These are phyloP conservation scores for Halictus ligatus DNA, from an alignment of 2,888 invertebrate species.

Conservation along the genomic window DNA sequence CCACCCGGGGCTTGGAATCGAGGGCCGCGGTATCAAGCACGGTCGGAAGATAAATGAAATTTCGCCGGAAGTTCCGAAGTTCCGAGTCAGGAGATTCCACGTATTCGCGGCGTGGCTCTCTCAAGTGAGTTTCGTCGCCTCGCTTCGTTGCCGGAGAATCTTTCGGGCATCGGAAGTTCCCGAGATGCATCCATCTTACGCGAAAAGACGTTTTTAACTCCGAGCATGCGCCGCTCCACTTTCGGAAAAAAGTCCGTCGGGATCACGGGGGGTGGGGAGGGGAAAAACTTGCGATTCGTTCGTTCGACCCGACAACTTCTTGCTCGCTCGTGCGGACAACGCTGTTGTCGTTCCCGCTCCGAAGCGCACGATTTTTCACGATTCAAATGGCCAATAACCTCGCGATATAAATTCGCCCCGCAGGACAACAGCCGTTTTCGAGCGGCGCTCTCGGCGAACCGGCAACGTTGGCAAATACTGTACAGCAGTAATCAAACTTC, in stretches of 20 bases:
- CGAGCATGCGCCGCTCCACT: constrained; percentile 15
- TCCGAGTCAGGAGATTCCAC: constrained; percentile 3
- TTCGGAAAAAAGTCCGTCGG: constrained; percentile 14
- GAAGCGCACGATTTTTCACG: background rate
- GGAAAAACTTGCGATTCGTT: constrained; percentile 21
- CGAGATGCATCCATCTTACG: constrained; percentile 41
- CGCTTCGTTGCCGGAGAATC: constrained; percentile 4
- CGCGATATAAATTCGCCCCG: constrained; percentile 17
- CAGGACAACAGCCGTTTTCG: background rate
- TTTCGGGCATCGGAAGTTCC: constrained; percentile 31
- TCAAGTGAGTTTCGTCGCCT: constrained; percentile 18
- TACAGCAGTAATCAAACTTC: constrained; percentile 28
- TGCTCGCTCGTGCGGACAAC: constrained; percentile 9
- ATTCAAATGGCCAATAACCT: background rate
- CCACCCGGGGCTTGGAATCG: constrained; percentile 3
- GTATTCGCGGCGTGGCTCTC: background rate
- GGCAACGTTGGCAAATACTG: constrained; percentile 34
- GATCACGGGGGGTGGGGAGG: background rate
- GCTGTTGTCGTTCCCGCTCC: background rate
- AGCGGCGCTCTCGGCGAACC: background rate
- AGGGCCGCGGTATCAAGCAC: constrained; percentile 14
- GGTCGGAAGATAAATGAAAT: constrained; percentile 51
- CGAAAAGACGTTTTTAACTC: constrained; percentile 22
- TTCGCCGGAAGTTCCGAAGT: constrained; percentile 31
- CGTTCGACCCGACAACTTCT: constrained; percentile 8